A percentile compares a stretch with the other conserved stretches of the same genome.
Evolutionary conservation across 1,140 invertebrate genomes (phyloP).

Genomic region (Drosophila paulistorum): DNA sequence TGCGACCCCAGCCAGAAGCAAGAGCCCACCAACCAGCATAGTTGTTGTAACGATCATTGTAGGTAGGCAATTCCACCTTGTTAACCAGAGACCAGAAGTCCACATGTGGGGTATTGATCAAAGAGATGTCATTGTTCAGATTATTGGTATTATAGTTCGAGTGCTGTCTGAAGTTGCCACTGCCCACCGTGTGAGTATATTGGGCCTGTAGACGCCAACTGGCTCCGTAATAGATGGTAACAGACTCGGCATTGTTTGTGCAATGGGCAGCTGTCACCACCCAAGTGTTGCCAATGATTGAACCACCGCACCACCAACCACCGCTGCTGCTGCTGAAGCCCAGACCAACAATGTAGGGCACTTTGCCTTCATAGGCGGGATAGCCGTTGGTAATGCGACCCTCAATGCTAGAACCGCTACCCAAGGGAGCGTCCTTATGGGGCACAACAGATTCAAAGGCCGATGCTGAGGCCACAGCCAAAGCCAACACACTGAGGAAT

Average conservation of each 20-base stretch:
- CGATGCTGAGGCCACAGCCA: constrained; percentile 63
- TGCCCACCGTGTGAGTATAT: constrained; percentile 21
- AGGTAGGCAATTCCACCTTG: constrained; percentile 48
- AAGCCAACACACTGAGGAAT: constrained; percentile 16
- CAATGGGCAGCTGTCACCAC: constrained; percentile 83
- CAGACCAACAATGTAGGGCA: constrained; percentile 37
- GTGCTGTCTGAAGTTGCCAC: constrained; percentile 29
- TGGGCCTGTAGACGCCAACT: constrained; percentile 32
- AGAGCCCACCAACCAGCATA: constrained; percentile 42
- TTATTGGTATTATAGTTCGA: constrained; percentile 21
- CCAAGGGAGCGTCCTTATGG: constrained; percentile 45
- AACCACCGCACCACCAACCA: constrained; percentile 86
- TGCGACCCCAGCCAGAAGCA: constrained; percentile 59
- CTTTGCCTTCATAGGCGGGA: too few relatives aligned
- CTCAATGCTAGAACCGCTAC: constrained; percentile 33
- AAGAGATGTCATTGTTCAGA: constrained; percentile 41
- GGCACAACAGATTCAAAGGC: constrained; percentile 53
- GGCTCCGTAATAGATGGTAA: constrained; percentile 31
- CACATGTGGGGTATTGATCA: constrained; percentile 39
- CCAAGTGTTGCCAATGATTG: constrained; percentile 84
- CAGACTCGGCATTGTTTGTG: constrained; percentile 26
- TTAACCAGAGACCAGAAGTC: constrained; percentile 47
- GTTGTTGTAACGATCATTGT: constrained; percentile 32
- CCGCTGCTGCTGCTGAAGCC: constrained; percentile 66
- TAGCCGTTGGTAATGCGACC: constrained; percentile 62